Evolutionary conservation across 2,797 vertebrate genomes (phyloP).

Genomic region (Falco peregrinus): DNA sequence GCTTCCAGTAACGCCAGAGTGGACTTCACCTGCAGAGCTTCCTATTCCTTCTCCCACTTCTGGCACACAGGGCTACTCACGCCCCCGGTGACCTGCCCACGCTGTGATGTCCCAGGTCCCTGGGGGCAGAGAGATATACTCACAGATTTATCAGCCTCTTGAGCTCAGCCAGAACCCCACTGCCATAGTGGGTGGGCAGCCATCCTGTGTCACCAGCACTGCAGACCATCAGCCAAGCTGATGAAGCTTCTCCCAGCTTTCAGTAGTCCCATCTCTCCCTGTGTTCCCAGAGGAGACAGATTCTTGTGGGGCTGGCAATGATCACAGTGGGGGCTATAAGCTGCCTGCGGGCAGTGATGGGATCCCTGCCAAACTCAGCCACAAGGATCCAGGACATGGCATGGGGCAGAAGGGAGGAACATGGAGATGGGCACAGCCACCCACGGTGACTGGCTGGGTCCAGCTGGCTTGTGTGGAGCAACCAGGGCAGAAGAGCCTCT

Average conservation of each 20-base stretch:
- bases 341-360: background rate
- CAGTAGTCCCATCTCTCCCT: background rate
- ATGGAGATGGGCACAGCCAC: background rate
- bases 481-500: background rate
- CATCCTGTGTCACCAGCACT: background rate
- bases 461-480: background rate
- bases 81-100: accelerated
- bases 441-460: background rate
- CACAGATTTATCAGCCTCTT: background rate
- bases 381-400: background rate
- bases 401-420: background rate
- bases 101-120: background rate
- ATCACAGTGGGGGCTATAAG: background rate
- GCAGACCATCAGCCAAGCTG: background rate
- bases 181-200: background rate
- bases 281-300: background rate
- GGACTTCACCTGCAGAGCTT: background rate
- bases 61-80: background rate
- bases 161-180: background rate
- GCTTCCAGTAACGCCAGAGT: background rate
- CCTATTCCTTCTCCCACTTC: background rate
- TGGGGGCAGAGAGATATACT: background rate
- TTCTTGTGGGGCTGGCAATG: background rate
- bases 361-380: background rate
- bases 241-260: background rate